These are phyloP conservation scores for Barbus barbus DNA, from an alignment of 2,113 vertebrate species.

Conservation along the genomic window DNA sequence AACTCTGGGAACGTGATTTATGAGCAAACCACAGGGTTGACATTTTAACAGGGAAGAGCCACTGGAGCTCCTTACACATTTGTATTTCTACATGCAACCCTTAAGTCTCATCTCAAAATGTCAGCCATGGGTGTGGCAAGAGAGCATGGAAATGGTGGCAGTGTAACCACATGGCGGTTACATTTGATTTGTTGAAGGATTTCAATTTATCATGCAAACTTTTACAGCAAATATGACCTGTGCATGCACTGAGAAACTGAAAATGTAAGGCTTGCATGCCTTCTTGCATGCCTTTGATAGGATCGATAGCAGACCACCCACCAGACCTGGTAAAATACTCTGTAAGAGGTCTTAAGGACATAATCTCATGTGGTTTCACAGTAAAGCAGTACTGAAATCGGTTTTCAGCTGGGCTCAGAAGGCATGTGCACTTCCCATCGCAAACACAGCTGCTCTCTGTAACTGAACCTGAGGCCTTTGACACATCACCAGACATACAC, in stretches of 20 bases:
- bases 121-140: neutral
- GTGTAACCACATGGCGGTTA: constrained; percentile 1
- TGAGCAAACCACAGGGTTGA: constrained; percentile 51
- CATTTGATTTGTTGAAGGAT: neutral
- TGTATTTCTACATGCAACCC: constrained; percentile 22
- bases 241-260: too few relatives aligned
- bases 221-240: neutral
- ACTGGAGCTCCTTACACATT: constrained; percentile 7
- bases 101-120: neutral
- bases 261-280: neutral
- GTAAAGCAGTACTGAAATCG: neutral
- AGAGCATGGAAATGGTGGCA: neutral
- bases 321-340: neutral
- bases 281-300: neutral
- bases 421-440: neutral
- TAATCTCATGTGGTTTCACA: neutral
- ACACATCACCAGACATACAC: neutral
- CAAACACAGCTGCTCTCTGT: constrained; percentile 21
- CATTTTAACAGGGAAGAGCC: constrained; percentile 21
- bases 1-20: constrained; percentile 29
- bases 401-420: neutral
- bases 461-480: neutral
- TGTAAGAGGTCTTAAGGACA: neutral
- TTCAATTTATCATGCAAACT: neutral
- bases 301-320: neutral